Base-by-base conservation (phyloP, 2,888 invertebrate genomes). In the Carterocephalus palaemon region DNA sequence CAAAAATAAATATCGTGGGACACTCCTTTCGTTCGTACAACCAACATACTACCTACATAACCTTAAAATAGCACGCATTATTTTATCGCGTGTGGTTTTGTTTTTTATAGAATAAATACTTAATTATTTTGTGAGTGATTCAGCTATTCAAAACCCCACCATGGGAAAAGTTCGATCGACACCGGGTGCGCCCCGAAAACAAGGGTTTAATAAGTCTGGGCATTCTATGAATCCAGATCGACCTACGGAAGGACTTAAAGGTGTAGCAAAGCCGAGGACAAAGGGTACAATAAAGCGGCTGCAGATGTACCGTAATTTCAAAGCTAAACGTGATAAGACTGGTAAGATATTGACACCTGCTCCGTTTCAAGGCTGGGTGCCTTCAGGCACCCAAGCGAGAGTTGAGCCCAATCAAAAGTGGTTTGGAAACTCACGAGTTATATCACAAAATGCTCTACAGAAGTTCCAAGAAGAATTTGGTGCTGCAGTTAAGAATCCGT, bases 371-470 rank as follows among this genome's bases (percentile, higher is more conserved):
- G 94, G 94, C 31, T 92, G 92, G 83, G 83, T 97, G 12, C 87
- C 93, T 7, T 92, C 97, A 19, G 99, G 99, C 13, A 93, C 96
- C 1, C 91, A 94, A 69, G 96, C 98, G 17, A 89, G 99, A 47
- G 96, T 99, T 0, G 99, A 98, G 79, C 99, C 99, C 1, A 98
- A 96, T 59, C 95, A 97, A 62, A 96, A 95, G 73, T 99, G 99
- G 99, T 99, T 99, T 78, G 98, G 98, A 8, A 99, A 99, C 74
- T 98, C 99, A 0, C 90, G 98, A 52, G 98, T 99, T 0, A 96
- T 99, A 56, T 94, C 97, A 0, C 99, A 99, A 80, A 92, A 90
- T 64, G 93, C 95, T 0, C 69, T 96, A 17, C 95, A 95, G 75
- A 95, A 94, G 67, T 95, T 96, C 65, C 95, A 99, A 86, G 95